Evolutionary conservation across 2,113 vertebrate species (phyloP), one percentile per base, ranked within the genome.

Genomic region (Tenrec ecaudatus): DNA sequence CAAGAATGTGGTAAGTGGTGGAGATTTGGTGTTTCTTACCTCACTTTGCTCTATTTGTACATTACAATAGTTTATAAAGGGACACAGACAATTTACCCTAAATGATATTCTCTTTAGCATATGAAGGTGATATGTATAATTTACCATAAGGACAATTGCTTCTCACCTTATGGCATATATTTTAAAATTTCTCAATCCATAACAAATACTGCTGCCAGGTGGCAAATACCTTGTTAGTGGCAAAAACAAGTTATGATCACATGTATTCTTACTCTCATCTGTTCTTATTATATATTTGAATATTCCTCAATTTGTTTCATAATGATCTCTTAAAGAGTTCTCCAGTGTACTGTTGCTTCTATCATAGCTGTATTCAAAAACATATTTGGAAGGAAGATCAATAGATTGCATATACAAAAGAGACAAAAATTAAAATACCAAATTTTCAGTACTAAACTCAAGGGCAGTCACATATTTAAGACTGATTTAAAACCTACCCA

Each of bases 401-500:
- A 78, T 20, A 91, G 57, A 77, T 73, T 86, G 0, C 2, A 58
- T 11, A 94, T 36, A 9, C 75, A 73, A 58, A 93, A 81, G 8
- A 73, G 11, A 88, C 53, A 93, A 82, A 92, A 86, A 86, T 86
- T 91, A 90, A 88, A 89, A 88, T 40, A 91, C n/a, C 33, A 85
- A 92, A 33, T 15, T 90, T 60, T 8, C 11, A 53, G 3, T 33
- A 9, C 71, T 36, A 58, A 90, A 91, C 27, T 84, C n/a, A 90
- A 88, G 38, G 79, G 25, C 2, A 86, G 15, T 19, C 57, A 69
- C 3, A 19, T 62, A 83, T 79, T 79, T 90, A 89, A 89, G 31
- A 82, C 16, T 71, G 27, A 60, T n/a, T 77, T 8, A 6, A 83
- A 91, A 38, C 22, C 58, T 95, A 38, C 23, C 40, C 25, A 43